These are phyloP conservation scores for Caenorhabditis macrosperma DNA, from an alignment of 2,888 invertebrate genomes.

Conservation along the genomic window DNA sequence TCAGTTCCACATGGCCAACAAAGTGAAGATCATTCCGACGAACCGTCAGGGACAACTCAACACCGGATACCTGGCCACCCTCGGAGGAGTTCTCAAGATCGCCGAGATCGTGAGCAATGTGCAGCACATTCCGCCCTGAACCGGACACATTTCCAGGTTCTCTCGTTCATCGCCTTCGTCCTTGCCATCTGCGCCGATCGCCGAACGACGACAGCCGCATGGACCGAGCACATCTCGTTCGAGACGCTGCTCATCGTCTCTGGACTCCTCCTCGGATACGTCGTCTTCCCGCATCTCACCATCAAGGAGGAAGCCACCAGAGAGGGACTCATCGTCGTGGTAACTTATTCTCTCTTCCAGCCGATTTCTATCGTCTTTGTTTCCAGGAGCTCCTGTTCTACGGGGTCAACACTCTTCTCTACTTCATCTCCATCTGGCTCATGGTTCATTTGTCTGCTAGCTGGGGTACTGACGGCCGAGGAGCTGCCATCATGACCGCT, in stretches of 20 bases:
- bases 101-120: constrained; percentile 82
- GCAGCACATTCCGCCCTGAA: neutral
- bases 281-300: constrained; percentile 79
- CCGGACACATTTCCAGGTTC: constrained; percentile 84
- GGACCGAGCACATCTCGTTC: constrained; percentile 80
- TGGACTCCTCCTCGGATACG: constrained; percentile 76
- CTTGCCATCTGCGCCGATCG: constrained; percentile 79
- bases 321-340: constrained; percentile 78
- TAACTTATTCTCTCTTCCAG: constrained; percentile 30
- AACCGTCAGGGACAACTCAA: constrained; percentile 78
- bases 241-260: constrained; percentile 73
- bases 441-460: constrained; percentile 79
- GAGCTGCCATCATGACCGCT: constrained; percentile 78
- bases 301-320: constrained; percentile 76
- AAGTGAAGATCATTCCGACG: constrained; percentile 77
- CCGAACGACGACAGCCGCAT: constrained; percentile 76
- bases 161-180: constrained; percentile 78
- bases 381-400: constrained; percentile 78
- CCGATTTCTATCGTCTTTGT: neutral
- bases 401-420: constrained; percentile 78
- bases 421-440: constrained; percentile 79
- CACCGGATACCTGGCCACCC: constrained; percentile 76
- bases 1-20: constrained; percentile 74
- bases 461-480: constrained; percentile 78
- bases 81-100: constrained; percentile 78